Evolutionary conservation across 2,888 invertebrate genomes (phyloP).

Genomic region (Ernsta delagoae): DNA sequence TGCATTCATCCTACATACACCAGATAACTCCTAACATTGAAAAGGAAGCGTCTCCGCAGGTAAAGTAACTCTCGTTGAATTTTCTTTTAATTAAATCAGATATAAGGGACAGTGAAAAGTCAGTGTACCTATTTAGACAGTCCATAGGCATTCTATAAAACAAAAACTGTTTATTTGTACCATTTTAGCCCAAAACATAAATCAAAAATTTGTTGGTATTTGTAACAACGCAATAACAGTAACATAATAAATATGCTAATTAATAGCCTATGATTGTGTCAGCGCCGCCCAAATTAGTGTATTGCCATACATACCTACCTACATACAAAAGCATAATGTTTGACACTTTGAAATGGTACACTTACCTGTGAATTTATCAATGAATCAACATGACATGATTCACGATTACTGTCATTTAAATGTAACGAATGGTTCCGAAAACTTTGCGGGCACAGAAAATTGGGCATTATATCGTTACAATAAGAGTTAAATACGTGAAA

Average conservation of each 20-base stretch:
- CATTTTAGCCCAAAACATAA: no score
- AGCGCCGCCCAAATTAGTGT: slow-evolving; percentile 16
- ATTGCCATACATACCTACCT: background rate
- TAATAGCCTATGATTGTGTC: slow-evolving; percentile 19
- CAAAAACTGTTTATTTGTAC: no score
- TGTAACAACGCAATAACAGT: background rate
- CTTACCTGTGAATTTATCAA: slow-evolving; percentile 44
- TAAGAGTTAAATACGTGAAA: slow-evolving; percentile 25
- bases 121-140: no score
- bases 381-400: slow-evolving; percentile 43
- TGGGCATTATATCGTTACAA: slow-evolving; percentile 26
- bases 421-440: slow-evolving; percentile 38
- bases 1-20: no score
- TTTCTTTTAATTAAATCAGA: no score
- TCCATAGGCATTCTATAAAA: no score
- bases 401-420: slow-evolving; percentile 43
- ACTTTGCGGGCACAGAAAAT: slow-evolving; percentile 20
- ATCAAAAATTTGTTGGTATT: no score
- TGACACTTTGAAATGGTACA: slow-evolving; percentile 30
- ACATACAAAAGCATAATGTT: slow-evolving; percentile 13
- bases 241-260: slow-evolving; percentile 20
- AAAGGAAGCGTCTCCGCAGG: no score
- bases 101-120: no score
- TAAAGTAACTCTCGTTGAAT: no score
- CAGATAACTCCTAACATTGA: no score